Conservation (phyloP, 2,888 invertebrate genomes). For the Drosophila recens region DNA sequence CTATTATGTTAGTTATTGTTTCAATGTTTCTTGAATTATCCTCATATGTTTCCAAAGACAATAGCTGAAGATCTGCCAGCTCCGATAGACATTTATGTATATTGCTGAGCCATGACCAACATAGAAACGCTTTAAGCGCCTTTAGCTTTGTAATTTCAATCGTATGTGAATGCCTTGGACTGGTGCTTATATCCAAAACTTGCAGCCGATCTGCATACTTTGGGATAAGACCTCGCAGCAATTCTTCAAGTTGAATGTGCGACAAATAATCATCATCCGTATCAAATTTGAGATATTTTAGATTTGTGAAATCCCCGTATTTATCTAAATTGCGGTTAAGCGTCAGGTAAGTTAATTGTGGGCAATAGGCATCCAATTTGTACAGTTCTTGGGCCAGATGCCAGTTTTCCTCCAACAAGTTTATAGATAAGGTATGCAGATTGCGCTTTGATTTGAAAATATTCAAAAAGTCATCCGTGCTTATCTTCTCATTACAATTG, state of each 20-base stretch:
- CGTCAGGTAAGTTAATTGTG: constrained; percentile 31
- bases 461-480: constrained; percentile 17
- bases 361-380: constrained; percentile 18
- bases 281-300: constrained; percentile 33
- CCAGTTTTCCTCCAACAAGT: constrained; percentile 4
- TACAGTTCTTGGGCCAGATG: not conserved
- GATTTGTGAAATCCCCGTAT: constrained; percentile 15
- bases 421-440: constrained; percentile 19
- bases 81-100: not conserved
- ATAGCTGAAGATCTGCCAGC: constrained; percentile 16
- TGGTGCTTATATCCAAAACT: constrained; percentile 17
- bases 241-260: not conserved
- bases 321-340: constrained; percentile 2
- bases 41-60: constrained; percentile 11
- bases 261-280: not conserved
- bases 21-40: constrained; percentile 1
- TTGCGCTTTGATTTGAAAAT: constrained; percentile 18
- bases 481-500: not conserved
- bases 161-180: constrained; percentile 1
- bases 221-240: not conserved
- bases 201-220: constrained; percentile 31
- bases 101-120: constrained; percentile 15
- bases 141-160: constrained; percentile 13
- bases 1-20: constrained; percentile 1
- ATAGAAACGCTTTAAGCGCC: constrained; percentile 17